These are phyloP conservation scores for Drosophila demipolita DNA, from an alignment of 2,888 invertebrate species.

Conservation along the genomic window DNA sequence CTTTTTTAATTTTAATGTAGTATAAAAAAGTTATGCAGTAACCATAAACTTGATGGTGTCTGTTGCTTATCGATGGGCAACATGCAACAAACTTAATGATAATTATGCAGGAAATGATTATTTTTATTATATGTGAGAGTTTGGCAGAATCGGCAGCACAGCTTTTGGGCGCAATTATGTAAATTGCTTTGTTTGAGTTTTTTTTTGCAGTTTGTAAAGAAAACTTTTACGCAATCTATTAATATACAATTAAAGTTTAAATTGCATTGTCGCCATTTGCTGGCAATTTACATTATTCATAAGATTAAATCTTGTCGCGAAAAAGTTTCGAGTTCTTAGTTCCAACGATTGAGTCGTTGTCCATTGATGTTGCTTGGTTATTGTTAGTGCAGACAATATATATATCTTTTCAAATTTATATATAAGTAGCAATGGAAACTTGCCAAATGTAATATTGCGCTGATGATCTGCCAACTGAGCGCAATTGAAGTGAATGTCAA, in stretches of 20 bases:
- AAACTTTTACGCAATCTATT: conserved; percentile 32
- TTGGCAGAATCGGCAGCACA: conserved; percentile 18
- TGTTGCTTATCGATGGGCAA: conserved; percentile 34
- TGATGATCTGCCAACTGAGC: conserved; percentile 13
- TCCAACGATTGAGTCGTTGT: conserved; percentile 44
- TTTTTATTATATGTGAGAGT: conserved; percentile 25
- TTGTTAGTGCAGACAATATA: not conserved
- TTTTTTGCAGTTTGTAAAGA: conserved; percentile 18
- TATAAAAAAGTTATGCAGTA: conserved; percentile 13
- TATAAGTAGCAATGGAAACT: conserved; percentile 2
- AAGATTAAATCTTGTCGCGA: conserved; percentile 39
- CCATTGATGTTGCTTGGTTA: conserved; percentile 17
- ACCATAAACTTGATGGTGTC: conserved; percentile 11
- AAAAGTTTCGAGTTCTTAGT: conserved; percentile 29
- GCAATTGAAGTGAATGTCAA: conserved; percentile 35
- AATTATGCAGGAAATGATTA: conserved; percentile 39
- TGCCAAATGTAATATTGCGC: conserved; percentile 14
- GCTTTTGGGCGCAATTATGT: conserved; percentile 21
- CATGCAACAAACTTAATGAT: conserved; percentile 32
- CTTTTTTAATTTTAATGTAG: not conserved
- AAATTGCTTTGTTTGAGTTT: conserved; percentile 6
- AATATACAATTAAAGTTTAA: conserved; percentile 75
- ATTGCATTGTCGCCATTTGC: conserved; percentile 52
- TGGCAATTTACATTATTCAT: conserved; percentile 62
- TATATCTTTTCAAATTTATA: no score